A percentile compares a stretch with the other conserved stretches of the same genome.
Evolutionary conservation across 2,797 vertebrate species (phyloP).

Genomic region (Tragopan temminckii): DNA sequence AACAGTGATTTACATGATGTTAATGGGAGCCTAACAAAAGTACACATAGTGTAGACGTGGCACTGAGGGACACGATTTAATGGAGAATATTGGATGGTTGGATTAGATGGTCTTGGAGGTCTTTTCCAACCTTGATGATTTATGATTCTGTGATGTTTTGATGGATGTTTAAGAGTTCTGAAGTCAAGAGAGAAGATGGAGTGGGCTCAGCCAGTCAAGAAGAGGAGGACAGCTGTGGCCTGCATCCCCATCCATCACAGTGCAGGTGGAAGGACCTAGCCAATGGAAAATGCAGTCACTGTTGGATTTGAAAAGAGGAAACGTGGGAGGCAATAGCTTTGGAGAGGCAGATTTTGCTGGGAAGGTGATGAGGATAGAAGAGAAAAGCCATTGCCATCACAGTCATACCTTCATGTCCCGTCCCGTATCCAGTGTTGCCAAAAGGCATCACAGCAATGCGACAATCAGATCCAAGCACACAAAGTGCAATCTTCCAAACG

Average conservation of each 20-base stretch:
- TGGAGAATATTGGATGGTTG: too few relatives aligned
- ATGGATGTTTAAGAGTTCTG: background rate
- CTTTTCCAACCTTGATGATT: too few relatives aligned
- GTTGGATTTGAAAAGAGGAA: background rate
- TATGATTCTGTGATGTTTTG: background rate
- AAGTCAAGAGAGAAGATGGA: rapidly evolving
- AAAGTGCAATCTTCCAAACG: background rate
- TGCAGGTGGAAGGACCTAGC: rapidly evolving
- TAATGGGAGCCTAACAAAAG: too few relatives aligned
- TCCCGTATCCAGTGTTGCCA: rapidly evolving
- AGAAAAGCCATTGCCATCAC: rapidly evolving
- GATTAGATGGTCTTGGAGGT: too few relatives aligned
- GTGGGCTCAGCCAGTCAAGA: rapidly evolving
- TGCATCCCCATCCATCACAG: background rate
- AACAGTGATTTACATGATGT: too few relatives aligned
- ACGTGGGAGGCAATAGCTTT: background rate
- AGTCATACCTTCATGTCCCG: rapidly evolving
- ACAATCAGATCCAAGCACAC: background rate
- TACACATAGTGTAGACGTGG: too few relatives aligned
- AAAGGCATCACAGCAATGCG: background rate
- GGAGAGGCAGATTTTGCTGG: background rate
- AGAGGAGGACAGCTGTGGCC: rapidly evolving
- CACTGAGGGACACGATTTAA: too few relatives aligned
- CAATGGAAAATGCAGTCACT: background rate
- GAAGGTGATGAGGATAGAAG: rapidly evolving